Evolutionary conservation across 2,113 vertebrate genomes (phyloP).

Genomic region (Ophthalmolycus amberensis): DNA sequence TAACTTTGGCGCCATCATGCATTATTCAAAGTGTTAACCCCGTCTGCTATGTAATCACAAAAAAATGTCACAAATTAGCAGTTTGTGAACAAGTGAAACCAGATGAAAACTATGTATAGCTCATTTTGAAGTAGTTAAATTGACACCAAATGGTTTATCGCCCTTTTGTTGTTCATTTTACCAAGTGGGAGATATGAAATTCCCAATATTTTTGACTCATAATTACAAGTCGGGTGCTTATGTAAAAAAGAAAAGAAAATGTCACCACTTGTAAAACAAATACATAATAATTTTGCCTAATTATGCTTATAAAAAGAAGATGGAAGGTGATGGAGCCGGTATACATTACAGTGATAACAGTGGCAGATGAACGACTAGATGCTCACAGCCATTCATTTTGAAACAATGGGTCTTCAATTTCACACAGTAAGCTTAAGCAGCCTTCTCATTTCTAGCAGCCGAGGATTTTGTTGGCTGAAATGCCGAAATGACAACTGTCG

Average conservation of each 20-base stretch:
- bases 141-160: too few species aligned
- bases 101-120: too few species aligned
- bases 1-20: not conserved
- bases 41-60: too few species aligned
- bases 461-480: not conserved
- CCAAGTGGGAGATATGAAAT: too few species aligned
- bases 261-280: not conserved
- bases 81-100: too few species aligned
- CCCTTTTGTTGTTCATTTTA: too few species aligned
- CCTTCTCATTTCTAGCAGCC: not conserved
- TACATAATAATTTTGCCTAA: not conserved
- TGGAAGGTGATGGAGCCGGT: not conserved
- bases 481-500: not conserved
- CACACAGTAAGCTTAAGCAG: not conserved
- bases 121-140: too few species aligned
- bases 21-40: not conserved
- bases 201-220: not conserved
- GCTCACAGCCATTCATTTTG: not conserved
- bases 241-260: too few species aligned
- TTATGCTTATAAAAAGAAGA: not conserved
- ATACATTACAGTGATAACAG: not conserved
- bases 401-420: not conserved
- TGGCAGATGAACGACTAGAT: not conserved
- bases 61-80: too few species aligned
- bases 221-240: too few species aligned